Conservation (phyloP, 2,888 invertebrate species). For the Timema podura region DNA sequence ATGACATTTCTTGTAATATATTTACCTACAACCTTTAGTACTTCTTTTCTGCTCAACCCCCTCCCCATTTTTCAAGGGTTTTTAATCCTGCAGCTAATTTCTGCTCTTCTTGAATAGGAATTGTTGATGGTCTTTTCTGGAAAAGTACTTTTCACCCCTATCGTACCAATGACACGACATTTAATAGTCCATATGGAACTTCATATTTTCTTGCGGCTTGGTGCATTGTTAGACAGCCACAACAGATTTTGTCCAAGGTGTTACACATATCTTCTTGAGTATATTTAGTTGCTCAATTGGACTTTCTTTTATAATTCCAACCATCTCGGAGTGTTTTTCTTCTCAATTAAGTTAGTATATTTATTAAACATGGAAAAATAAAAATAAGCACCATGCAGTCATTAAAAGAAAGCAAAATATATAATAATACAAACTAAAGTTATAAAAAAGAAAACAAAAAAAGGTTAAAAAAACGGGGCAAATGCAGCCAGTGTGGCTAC, state of each 20-base stretch:
- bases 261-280: neutral
- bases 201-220: neutral
- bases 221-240: neutral
- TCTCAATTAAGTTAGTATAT: neutral
- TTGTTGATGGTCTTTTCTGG: conserved; percentile 34
- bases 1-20: conserved; percentile 36
- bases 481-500: neutral
- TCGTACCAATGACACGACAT: neutral
- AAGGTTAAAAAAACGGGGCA: neutral
- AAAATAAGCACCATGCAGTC: neutral
- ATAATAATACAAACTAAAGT: neutral
- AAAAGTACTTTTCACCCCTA: conserved; percentile 33
- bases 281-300: neutral
- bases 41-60: conserved; percentile 38
- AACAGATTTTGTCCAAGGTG: neutral
- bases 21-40: conserved; percentile 37
- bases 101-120: conserved; percentile 36
- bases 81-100: conserved; percentile 35
- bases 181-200: neutral
- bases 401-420: neutral
- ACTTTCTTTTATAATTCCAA: neutral
- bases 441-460: neutral
- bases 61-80: conserved; percentile 39
- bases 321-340: neutral
- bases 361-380: neutral